Base-by-base conservation (phyloP, 2,888 invertebrate genomes). In the Pseudeuparius sepicola region DNA sequence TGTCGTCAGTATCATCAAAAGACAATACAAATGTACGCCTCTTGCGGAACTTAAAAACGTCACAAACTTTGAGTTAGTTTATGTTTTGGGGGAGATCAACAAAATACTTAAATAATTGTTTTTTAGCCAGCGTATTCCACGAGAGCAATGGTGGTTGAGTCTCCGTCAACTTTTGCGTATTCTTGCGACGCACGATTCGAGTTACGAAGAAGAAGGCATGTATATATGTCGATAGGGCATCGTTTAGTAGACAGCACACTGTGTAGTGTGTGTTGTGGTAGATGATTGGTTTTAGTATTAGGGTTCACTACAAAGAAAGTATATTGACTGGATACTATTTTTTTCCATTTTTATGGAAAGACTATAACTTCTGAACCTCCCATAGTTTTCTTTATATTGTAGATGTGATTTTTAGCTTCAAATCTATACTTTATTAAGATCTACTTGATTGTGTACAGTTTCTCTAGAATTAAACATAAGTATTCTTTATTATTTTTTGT, bases 101-200 rank as follows among this genome's bases (percentile, higher is more conserved):
- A 7, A n/a, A 20, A 20, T n/a, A n/a, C n/a, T n/a, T n/a, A n/a
- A n/a, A n/a, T 12, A 47, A 37, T 7, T 7, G 6, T 6, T 42
- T 67, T 67, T 18, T 59, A 89, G 88, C 17, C 84, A 86, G 64
- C 81, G 92, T 60, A 83, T 87, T 56, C 84, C 90, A 2, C 85
- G 81, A 52, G 75, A 78, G 49, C 89, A 92, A 54, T 96, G 96
- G 96, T 96, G 94, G 94, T 71, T 96, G 63, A 92, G 92, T 55
- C 65, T 96, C 40, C 83, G 94, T 36, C 90, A 94, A 0, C 66
- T 96, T 45, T 68, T 96, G 43, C 81, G 94, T 66, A 94, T 96
- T 54, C 67, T 96, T 47, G 93, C 94, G 15, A 94, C 93, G 60
- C 96, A 96, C 59, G 88, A 88, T 53, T 87, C 87, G 4, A 81